These are phyloP conservation scores for Hypomesus transpacificus DNA, from an alignment of 2,113 vertebrate genomes.

Conservation along the genomic window DNA sequence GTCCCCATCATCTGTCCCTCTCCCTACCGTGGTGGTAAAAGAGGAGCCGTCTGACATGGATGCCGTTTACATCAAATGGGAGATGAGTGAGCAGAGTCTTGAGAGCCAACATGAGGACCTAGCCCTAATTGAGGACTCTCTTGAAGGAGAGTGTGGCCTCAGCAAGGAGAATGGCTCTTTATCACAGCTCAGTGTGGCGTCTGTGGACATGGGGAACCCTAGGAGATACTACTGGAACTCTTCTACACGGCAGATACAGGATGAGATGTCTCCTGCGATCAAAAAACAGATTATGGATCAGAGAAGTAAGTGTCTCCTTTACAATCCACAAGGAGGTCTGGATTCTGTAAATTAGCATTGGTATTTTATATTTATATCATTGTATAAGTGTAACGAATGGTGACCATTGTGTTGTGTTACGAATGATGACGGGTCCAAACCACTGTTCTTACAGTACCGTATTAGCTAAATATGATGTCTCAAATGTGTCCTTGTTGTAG, in stretches of 20 bases:
- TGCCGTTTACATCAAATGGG: slow-evolving; percentile 35
- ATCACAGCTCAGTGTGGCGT: not conserved
- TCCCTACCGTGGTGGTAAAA: slow-evolving; percentile 20
- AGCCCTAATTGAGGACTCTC: not conserved
- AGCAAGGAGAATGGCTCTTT: not conserved
- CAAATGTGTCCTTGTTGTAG: not conserved
- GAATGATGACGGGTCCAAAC: too few species aligned
- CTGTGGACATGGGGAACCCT: not conserved
- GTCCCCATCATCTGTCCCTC: not conserved
- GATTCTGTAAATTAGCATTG: too few species aligned
- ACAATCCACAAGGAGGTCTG: too few species aligned
- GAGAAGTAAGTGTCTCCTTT: too few species aligned
- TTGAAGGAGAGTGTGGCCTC: slow-evolving; percentile 9
- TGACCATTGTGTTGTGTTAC: too few species aligned
- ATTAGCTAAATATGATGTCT: too few species aligned
- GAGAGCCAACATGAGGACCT: slow-evolving; percentile 6
- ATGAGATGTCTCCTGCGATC: too few species aligned
- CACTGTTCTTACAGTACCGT: too few species aligned
- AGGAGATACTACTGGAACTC: not conserved
- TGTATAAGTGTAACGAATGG: too few species aligned
- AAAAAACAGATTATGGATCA: too few species aligned
- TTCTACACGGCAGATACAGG: too few species aligned
- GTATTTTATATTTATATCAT: too few species aligned
- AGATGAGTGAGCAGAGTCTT: slow-evolving; percentile 28
- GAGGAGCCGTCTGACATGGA: slow-evolving; percentile 33